Base-by-base conservation (phyloP, 2,888 invertebrate species). In the Ecliptopera silaceata region DNA sequence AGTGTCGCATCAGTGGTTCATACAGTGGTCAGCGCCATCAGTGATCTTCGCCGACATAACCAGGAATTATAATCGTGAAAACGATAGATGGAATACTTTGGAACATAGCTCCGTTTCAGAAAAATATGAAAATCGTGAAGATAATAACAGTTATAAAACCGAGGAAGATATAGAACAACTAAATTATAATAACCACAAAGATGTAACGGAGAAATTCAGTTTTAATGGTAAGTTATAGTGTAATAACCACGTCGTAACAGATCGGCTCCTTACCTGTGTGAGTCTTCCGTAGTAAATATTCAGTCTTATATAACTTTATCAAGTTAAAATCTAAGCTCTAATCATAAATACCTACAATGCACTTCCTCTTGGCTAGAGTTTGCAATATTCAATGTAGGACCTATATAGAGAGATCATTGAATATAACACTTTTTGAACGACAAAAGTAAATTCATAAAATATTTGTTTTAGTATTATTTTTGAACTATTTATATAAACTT, bases 1-100 rank as follows among this genome's bases (percentile, higher is more conserved):
- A 56, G 82, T 89, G 65, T 88, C 90, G 58, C 87, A 90, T 72
- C 91, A 90, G 78, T 92, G 91, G 90, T 90, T 89, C 69, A 78
- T 90, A 59, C 88, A 91, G 71, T 92, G 91, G 91, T 79, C 87
- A 11, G 70, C 87, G 10, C 90, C 91, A 4, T 73, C 86, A 26
- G 63, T 80, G 68, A 55, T 88, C 34, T 76, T 86, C 36, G 68
- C 86, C 44, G 88, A 89, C 63, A 83, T 89, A 34, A 77, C 76
- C 66, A 80, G 72, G 57, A 79, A 77, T 44, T 86, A 81, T 61
- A 72, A 82, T 48, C 73, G 74, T 55, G 71, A 84, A 43, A 82
- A 86, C 57, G 71, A 69, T 45, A 26, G 10, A 2, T 84, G 80
- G 75, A 77, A 75, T 51, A 65, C 59, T 53, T 64, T 69, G 6